Conservation (phyloP, 2,888 invertebrate genomes). For the Ctena decussata region DNA sequence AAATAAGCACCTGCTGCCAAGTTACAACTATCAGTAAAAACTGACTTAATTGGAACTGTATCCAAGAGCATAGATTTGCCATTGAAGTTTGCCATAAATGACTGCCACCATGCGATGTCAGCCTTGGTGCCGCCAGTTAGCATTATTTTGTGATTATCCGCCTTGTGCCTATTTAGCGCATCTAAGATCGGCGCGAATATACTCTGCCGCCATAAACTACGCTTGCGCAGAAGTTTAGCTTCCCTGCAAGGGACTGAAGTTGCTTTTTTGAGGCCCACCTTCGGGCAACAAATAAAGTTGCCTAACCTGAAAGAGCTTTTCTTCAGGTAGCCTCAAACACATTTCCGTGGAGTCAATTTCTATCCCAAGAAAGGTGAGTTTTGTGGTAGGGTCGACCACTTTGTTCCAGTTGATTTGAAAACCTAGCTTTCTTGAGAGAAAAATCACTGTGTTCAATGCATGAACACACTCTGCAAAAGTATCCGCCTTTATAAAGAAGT, state of each 20-base stretch:
- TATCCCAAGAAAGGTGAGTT: slow-evolving; percentile 31
- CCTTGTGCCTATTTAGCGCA: background rate
- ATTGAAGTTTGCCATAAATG: slow-evolving; percentile 32
- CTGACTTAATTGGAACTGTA: slow-evolving; percentile 20
- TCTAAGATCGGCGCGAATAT: slow-evolving; percentile 13
- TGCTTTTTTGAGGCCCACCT: slow-evolving; percentile 24
- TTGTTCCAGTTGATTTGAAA: slow-evolving; percentile 40
- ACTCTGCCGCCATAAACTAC: slow-evolving; percentile 47
- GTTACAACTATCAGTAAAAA: slow-evolving; percentile 34
- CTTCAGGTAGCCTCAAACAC: slow-evolving; percentile 16
- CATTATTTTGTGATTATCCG: slow-evolving; percentile 6
- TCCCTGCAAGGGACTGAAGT: slow-evolving; percentile 34
- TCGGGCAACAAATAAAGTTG: background rate
- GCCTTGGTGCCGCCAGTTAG: background rate
- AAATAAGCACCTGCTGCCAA: slow-evolving; percentile 16
- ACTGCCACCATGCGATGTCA: slow-evolving; percentile 34
- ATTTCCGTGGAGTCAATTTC: slow-evolving; percentile 15
- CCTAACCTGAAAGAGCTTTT: slow-evolving; percentile 1
- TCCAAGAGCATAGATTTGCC: slow-evolving; percentile 35
- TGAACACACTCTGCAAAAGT: background rate
- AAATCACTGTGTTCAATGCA: slow-evolving; percentile 10
- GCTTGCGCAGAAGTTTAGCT: slow-evolving; percentile 29
- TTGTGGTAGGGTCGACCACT: slow-evolving; percentile 27
- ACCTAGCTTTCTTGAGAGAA: slow-evolving; percentile 18
- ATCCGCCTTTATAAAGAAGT: slow-evolving; percentile 15